Evolutionary conservation across 2,888 invertebrate species (phyloP).

Genomic region (Patella pellucida): DNA sequence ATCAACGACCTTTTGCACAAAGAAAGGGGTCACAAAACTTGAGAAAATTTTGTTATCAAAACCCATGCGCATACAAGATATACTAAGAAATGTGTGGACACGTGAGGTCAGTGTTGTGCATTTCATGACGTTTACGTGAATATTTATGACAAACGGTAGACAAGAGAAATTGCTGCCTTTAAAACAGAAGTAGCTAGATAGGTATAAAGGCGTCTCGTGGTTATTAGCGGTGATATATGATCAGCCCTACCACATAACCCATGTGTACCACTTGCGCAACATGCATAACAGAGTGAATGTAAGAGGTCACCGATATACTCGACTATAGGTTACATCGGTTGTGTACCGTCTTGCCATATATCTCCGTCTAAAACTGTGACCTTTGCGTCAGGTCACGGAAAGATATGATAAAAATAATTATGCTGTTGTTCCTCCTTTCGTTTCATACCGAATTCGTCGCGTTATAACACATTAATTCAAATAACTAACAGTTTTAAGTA

Average conservation of each 20-base stretch:
- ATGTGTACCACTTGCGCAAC: slow-evolving; percentile 9
- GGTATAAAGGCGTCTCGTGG: background rate
- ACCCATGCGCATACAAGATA: too few species aligned
- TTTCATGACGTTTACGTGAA: too few species aligned
- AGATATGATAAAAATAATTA: background rate
- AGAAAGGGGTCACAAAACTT: slow-evolving; percentile 10
- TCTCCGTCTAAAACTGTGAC: background rate
- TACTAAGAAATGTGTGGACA: too few species aligned
- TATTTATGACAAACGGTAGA: too few species aligned
- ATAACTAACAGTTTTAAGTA: too few species aligned
- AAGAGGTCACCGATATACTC: background rate
- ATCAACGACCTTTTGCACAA: slow-evolving; percentile 5
- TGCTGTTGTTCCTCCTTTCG: too few species aligned
- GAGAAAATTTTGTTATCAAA: background rate
- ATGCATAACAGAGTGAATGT: background rate
- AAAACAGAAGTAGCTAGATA: background rate
- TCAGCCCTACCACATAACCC: slow-evolving; percentile 9
- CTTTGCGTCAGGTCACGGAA: slow-evolving; percentile 2
- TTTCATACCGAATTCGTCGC: too few species aligned
- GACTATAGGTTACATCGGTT: slow-evolving; percentile 1
- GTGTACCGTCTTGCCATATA: background rate
- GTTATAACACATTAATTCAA: too few species aligned
- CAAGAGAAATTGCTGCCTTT: too few species aligned
- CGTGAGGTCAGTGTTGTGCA: too few species aligned
- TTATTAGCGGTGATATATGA: slow-evolving; percentile 10